These are phyloP conservation scores for Cryptus armator DNA, from an alignment of 2,888 invertebrate genomes.

Conservation along the genomic window DNA sequence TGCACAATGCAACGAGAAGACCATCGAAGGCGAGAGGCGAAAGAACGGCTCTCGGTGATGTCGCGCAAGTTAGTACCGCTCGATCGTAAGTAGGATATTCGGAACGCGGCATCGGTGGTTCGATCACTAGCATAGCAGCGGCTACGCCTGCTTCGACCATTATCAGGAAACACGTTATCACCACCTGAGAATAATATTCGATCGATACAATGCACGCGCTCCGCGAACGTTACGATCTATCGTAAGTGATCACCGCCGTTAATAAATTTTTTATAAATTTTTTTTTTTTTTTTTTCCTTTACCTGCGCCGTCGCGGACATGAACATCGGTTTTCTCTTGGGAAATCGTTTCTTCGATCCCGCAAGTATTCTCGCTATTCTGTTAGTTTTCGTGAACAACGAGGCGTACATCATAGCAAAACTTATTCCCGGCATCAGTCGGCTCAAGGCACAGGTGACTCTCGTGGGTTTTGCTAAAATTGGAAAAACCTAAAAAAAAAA, in stretches of 20 bases:
- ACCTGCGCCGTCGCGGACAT: conserved; percentile 88
- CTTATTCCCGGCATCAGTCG: conserved; percentile 88
- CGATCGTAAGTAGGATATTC: conserved; percentile 86
- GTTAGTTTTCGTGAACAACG: conserved; percentile 92
- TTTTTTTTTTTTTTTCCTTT: conserved; percentile 8
- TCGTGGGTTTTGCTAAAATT: conserved; percentile 88
- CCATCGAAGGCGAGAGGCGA: conserved; percentile 91
- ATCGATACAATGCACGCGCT: not conserved
- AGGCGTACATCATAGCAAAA: conserved; percentile 91
- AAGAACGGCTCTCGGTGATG: conserved; percentile 87
- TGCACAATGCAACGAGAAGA: conserved; percentile 90
- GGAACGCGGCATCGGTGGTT: conserved; percentile 87
- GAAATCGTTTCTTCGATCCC: conserved; percentile 90
- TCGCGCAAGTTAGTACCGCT: conserved; percentile 89
- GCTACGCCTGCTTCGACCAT: conserved; percentile 89
- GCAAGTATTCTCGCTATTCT: conserved; percentile 91
- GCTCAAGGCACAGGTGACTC: conserved; percentile 87
- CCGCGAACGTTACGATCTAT: not conserved
- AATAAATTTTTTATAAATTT: conserved; percentile 13
- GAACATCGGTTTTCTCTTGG: conserved; percentile 89
- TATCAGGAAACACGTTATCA: conserved; percentile 89
- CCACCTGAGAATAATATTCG: conserved; percentile 84
- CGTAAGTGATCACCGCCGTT: not conserved
- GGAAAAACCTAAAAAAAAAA: conserved; percentile 85
- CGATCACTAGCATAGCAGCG: conserved; percentile 87